Evolutionary conservation across 1,140 invertebrate species (phyloP), one percentile per base, ranked within the genome.

Genomic region (Eulimnadia texana): DNA sequence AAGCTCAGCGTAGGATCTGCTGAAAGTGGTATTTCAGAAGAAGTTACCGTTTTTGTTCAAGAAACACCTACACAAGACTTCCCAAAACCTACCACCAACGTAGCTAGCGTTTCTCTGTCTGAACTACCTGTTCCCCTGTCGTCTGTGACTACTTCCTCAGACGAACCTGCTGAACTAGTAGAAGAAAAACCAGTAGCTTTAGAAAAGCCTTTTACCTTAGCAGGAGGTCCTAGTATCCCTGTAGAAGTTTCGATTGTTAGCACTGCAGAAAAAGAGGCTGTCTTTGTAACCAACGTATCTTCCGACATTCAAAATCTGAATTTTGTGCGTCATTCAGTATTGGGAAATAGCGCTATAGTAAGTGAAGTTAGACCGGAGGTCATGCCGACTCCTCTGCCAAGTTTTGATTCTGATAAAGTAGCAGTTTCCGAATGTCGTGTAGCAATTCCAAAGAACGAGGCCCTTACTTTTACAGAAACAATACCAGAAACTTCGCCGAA

Each of bases 401-500:
- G 0, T 22, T 27, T 50, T 53, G 42, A 61, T 29, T 25, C 24
- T 52, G 23, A 25, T 53, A 53, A 61, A 24, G 11, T 29, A 24
- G 50, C 52, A 52, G 60, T 58, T 13, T 33, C 28, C 28, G 55
- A 58, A 16, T 58, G 28, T 42, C 55, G 55, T 33, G 19, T 52
- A 25, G 28, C 49, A 29, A 27, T 25, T 13, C 53, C 60, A 22
- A 61, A 50, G 23, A 42, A 53, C 53, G 49, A 61, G 29, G 24
- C 60, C 53, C 24, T 61, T 52, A 61, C 60, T 61, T 51, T 61
- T 61, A 54, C 51, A 61, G 60, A 61, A 29, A 61, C 51, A 29
- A 51, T 27, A 28, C 52, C 27, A 25, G 53, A 29, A 28, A 27
- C 27, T 13, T 53, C 24, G 25, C 51, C 53, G 60, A 51, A 13